phyloP scores from a whole-genome alignment of 2,888 invertebrate species.

The Macrosoma leucophasiata region DNA sequence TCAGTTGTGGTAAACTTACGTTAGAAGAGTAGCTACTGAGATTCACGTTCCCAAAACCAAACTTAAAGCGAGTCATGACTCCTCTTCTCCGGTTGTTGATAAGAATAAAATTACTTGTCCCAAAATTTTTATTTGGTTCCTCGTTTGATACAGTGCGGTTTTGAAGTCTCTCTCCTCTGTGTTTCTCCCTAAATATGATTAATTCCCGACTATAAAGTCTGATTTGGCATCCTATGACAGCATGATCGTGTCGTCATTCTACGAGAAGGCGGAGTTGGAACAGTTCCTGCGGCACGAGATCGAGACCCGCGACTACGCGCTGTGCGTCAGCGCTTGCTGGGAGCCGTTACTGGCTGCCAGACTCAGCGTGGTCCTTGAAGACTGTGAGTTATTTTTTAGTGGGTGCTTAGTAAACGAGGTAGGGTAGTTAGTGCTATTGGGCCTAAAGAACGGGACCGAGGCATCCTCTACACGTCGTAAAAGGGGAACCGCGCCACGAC shows the following conservation, averaged over 20 bases:
- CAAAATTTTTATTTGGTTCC: neutral
- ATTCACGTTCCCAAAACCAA: too few species aligned
- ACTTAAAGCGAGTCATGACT: neutral
- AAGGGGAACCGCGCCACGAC: too few species aligned
- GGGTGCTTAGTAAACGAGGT: too few species aligned
- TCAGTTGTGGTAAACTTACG: too few species aligned
- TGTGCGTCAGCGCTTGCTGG: constrained; percentile 83
- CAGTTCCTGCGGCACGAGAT: constrained; percentile 84
- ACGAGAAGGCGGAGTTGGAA: constrained; percentile 90
- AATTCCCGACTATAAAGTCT: too few species aligned
- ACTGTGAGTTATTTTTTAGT: constrained; percentile 63
- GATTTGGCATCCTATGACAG: too few species aligned
- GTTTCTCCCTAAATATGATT: too few species aligned
- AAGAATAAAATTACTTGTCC: neutral
- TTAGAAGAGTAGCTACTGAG: too few species aligned
- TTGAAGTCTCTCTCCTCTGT: too few species aligned
- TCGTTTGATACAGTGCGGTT: neutral
- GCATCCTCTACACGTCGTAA: too few species aligned
- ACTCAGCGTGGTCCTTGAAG: constrained; percentile 83
- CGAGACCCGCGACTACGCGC: constrained; percentile 79
- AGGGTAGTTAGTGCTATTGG: too few species aligned
- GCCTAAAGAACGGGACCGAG: too few species aligned
- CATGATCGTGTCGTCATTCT: constrained; percentile 90
- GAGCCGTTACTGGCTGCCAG: constrained; percentile 78
- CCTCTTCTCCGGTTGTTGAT: neutral